These are phyloP conservation scores for Orientallactaga bullata DNA, from an alignment of 2,113 vertebrate genomes.

Conservation along the genomic window DNA sequence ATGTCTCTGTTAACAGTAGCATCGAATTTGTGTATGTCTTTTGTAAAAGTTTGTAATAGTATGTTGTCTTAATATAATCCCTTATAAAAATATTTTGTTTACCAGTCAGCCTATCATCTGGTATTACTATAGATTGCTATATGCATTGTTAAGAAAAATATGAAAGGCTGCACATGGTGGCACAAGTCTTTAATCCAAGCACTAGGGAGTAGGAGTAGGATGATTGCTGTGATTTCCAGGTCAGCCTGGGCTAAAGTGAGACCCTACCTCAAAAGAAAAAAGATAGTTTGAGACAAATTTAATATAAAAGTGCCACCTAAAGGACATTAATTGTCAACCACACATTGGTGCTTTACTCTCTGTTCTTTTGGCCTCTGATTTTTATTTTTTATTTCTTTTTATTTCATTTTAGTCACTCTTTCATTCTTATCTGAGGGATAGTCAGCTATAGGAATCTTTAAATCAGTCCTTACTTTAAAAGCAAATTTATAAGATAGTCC, in stretches of 20 bases:
- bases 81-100: not conserved
- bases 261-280: too few relatives aligned
- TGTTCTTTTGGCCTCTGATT: constrained; percentile 6
- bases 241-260: too few relatives aligned
- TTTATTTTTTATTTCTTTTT: constrained; percentile 20
- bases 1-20: constrained; percentile 30
- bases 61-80: not conserved
- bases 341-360: not conserved
- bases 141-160: not conserved
- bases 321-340: constrained; percentile 35
- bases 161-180: too few relatives aligned
- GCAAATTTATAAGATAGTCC: not conserved
- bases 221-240: too few relatives aligned
- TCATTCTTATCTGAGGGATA: not conserved
- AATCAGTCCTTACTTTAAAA: constrained; percentile 6
- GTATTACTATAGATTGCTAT: not conserved
- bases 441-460: not conserved
- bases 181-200: too few relatives aligned
- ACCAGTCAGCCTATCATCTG: not conserved
- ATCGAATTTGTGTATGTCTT: constrained; percentile 42
- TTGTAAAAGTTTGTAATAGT: constrained; percentile 43
- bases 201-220: too few relatives aligned
- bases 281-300: not conserved
- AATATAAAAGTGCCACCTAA: constrained; percentile 6
- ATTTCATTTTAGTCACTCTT: not conserved